Base-by-base conservation (phyloP, 2,797 vertebrate genomes). In the Artibeus jamaicensis region DNA sequence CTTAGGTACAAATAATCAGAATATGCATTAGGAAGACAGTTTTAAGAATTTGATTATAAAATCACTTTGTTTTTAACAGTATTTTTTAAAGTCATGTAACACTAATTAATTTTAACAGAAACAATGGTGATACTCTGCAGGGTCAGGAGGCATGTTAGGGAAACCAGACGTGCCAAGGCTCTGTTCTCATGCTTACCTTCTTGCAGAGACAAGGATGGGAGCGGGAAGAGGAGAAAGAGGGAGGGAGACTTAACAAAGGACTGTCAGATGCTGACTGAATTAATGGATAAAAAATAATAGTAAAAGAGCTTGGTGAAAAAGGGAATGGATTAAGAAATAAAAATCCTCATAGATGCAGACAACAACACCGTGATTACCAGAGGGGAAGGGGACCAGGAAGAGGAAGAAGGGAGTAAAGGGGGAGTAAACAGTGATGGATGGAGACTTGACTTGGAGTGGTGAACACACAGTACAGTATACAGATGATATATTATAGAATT, bases 31-130 rank as follows among this genome's bases (percentile, higher is more conserved):
- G 74, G 59, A 93, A 90, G 76, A 90, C 9, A 87, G 5, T 26
- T 39, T 77, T 86, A 92, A 88, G 34, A 88, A 91, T 86, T 93
- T 86, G 39, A 89, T 94, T 76, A 71, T 59, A 73, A 89, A 93
- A 71, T 95, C 24, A 65, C 48, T 88, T 32, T 24, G 10, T 83
- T 95, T 62, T 90, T 91, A 74, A 78, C 78, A 68, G 42, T 65
- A 88, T 88, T 91, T 94, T 90, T 93, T 88, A 55, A 92, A 92
- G 37, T 87, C 59, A 76, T 19, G 70, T 62, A 74, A 53, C 19
- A 94, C 48, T 79, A 37, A 79, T 87, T 57, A 85, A 65, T 71
- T 26, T 67, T 50, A 84, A 0, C 24, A 57, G 24, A 73, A 85
- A 81, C 59, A 57, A 29, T 0, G 26, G 39, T 42, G 22, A 26